phyloP scores from a whole-genome alignment of 2,888 invertebrate genomes.

The Rhaphigaster nebulosa region DNA sequence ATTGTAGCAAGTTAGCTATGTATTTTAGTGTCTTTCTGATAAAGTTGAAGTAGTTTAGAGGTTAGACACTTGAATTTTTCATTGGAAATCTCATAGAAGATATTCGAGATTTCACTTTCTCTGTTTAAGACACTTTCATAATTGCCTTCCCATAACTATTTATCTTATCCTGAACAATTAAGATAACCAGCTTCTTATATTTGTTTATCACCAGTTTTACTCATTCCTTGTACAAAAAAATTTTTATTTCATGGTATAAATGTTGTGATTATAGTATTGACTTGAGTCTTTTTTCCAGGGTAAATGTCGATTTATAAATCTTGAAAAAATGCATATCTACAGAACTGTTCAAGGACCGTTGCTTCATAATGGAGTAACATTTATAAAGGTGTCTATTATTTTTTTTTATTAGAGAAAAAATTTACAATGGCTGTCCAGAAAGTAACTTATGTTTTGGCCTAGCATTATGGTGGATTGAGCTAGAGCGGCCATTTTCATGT shows the following conservation, averaged over 20 bases:
- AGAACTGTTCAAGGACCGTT: conserved; percentile 50
- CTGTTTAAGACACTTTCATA: too few species aligned
- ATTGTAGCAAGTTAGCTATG: too few species aligned
- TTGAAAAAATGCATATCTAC: conserved; percentile 12
- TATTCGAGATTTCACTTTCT: too few species aligned
- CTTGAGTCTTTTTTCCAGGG: not conserved
- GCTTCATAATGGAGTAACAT: conserved; percentile 14
- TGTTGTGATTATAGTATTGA: not conserved
- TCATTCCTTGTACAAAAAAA: not conserved
- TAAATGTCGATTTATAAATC: conserved; percentile 31
- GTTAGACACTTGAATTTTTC: too few species aligned
- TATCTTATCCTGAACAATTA: not conserved
- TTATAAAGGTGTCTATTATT: not conserved
- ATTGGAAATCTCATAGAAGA: too few species aligned
- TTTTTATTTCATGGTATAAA: not conserved
- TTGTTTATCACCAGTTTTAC: not conserved
- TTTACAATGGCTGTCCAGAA: not conserved
- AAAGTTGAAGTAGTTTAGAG: too few species aligned
- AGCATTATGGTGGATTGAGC: not conserved
- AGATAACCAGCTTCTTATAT: not conserved
- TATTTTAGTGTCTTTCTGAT: too few species aligned
- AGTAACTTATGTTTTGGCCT: not conserved
- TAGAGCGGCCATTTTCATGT: not conserved
- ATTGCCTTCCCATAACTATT: not conserved
- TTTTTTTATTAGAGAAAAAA: not conserved